Percentiles rank a stretch among this genome's conserved stretches.
Evolutionary conservation across 2,113 vertebrate species (phyloP).

Genomic region (Regulus satrapa): DNA sequence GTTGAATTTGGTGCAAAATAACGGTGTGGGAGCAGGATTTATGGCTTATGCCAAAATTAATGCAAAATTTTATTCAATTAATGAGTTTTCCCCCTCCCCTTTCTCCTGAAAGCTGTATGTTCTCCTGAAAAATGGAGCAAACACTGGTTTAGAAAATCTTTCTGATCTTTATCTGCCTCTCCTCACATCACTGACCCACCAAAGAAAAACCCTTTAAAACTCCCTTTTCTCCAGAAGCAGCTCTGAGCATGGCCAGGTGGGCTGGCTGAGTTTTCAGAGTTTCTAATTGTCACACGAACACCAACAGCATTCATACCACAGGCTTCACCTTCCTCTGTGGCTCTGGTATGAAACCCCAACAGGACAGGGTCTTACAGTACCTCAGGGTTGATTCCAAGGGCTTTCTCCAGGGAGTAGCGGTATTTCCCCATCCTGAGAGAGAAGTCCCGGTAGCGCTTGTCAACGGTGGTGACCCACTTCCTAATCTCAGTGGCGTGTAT

Average conservation of each 20-base stretch:
- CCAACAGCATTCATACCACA: background rate
- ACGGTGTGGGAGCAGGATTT: background rate
- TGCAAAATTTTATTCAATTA: background rate
- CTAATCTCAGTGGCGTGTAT: slow-evolving; percentile 92
- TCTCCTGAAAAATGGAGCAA: background rate
- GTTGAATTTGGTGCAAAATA: background rate
- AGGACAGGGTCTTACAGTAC: slow-evolving; percentile 60
- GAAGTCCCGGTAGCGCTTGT: slow-evolving; percentile 95
- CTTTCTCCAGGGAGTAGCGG: slow-evolving; percentile 86
- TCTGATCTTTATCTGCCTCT: background rate
- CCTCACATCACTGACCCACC: background rate
- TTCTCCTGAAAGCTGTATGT: background rate
- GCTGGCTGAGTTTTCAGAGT: background rate
- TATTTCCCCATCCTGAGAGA: slow-evolving; percentile 92
- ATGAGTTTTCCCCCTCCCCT: accelerated
- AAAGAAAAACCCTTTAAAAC: background rate
- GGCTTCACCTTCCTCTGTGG: background rate
- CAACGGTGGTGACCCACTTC: slow-evolving; percentile 94
- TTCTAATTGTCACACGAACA: background rate
- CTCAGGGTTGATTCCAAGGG: slow-evolving; percentile 93
- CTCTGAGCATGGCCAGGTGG: background rate
- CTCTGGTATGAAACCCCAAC: background rate
- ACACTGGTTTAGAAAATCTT: background rate
- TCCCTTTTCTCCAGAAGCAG: background rate
- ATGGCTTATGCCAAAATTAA: background rate